A percentile compares a stretch with the other conserved stretches of the same genome.
Evolutionary conservation across 1,140 invertebrate species (phyloP).

Genomic region (Neotoxoptera formosana): DNA sequence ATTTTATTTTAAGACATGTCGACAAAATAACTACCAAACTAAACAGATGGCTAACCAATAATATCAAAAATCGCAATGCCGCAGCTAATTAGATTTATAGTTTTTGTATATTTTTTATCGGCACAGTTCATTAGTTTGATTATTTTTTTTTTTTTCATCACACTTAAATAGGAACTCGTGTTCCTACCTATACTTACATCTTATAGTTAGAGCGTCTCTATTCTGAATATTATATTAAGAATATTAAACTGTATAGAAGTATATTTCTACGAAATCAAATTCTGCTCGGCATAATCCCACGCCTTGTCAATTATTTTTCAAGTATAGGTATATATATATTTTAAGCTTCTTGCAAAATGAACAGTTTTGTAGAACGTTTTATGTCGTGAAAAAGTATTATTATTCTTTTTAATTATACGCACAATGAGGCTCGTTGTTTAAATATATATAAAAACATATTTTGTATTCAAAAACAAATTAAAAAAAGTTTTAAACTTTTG

Average conservation of each 20-base stretch:
- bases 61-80: neutral
- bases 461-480: neutral
- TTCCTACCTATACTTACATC: neutral
- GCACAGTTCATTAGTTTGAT: too few relatives aligned
- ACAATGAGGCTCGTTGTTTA: neutral
- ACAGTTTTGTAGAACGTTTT: neutral
- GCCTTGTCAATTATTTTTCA: neutral
- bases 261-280: neutral
- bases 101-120: too few relatives aligned
- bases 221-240: neutral
- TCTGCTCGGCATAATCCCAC: neutral
- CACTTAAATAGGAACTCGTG: too few relatives aligned
- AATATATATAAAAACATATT: slow-evolving; percentile 18
- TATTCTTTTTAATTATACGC: neutral
- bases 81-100: too few relatives aligned
- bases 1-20: neutral
- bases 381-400: slow-evolving; percentile 5
- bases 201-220: neutral
- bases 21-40: neutral
- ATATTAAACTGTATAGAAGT: neutral
- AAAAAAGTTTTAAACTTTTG: neutral
- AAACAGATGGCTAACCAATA: neutral
- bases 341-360: neutral
- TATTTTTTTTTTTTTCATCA: too few relatives aligned
- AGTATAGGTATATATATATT: neutral